Base-by-base conservation (phyloP, 2,888 invertebrate genomes). In the Drosophila helvetica region DNA sequence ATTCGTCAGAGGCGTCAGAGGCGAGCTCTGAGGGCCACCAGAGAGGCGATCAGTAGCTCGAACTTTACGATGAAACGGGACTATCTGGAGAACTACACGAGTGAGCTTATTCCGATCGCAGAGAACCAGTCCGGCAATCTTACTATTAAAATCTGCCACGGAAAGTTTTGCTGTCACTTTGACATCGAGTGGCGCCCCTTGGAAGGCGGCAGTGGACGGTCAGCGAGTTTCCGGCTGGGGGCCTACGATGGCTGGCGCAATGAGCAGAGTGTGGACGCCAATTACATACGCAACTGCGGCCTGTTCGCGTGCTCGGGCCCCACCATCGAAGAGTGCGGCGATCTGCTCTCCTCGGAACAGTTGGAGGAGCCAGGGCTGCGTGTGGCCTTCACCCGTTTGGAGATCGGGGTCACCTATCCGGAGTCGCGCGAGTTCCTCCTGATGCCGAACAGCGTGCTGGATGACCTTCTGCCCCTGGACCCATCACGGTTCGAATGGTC, bases 281-380 rank as follows among this genome's bases (percentile, higher is more conserved):
- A 91, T 53, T 92, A 92, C 56, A 72, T 93, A 1, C 92, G 93
- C 52, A 89, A 92, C 46, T 94, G 93, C 74, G 93, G 90, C 1
- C 53, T 94, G 3, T 89, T 93, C 15, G 91, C 93, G 42, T 94
- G 93, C 78, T 77, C 69, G 2, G 88, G 89, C 0, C 54, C 80
- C 2, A 52, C 57, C 3, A 66, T 91, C 7, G 59, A 53, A n/a
- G 81, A 88, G 3, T 91, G 91, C 58, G 91, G 86, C 0, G 67
- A 74, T 42, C 22, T 80, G 1, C 74, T 78, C 4, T 75, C 80
- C 3, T 47, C 64, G 2, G 74, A 70, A 0, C 51, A 46, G 12
- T 10, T 30, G 17, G 50, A 71, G 1, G 6, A 3, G 1, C 61
- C 68, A 0, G 53, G 59, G 12, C 67, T 77, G 0, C 60, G 65